Evolutionary conservation across 2,888 invertebrate species (phyloP), one percentile per base, ranked within the genome.

Genomic region (Idaea straminata): DNA sequence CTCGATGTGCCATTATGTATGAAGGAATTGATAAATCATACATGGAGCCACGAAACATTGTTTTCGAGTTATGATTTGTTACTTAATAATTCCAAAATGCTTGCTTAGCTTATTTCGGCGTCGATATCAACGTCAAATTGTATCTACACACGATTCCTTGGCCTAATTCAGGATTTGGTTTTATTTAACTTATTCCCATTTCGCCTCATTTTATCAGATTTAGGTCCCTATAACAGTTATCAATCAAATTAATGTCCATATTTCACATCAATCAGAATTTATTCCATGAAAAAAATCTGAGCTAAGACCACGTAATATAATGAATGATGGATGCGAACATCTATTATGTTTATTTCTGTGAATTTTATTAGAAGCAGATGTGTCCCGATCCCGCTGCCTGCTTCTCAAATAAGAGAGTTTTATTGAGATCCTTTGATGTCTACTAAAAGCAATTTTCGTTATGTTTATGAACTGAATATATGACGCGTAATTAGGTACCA

Each of bases 361-460:
- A 82, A 80, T 80, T 86, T 87, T 89, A 88, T 89, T 83, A 83
- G 78, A 78, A 85, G 73, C 87, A 88, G 84, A 89, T 87, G 87
- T 83, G 83, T 78, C 81, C 77, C 83, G 78, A 75, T 74, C 69
- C 71, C 76, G 77, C 81, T 76, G 82, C 83, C 80, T 79, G 81
- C 81, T 80, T 84, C 80, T 83, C 81, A 82, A 84, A 86, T 85
- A 86, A 84, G 83, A 83, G 80, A 82, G 79, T 85, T 86, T 86
- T 85, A 87, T 86, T 82, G 79, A 80, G 82, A 78, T 80, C 82
- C 88, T 89, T 89, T 89, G 88, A 89, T 86, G 86, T 89, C 80
- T 83, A 74, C 80, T 79, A 78, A 77, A 80, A 85, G 84, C 80
- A 82, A 86, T 84, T 86, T 84, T 81, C 78, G 78, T 76, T 71